These are phyloP conservation scores for Protobothrops flavoviridis DNA, from an alignment of 2,113 vertebrate species.

Conservation along the genomic window DNA sequence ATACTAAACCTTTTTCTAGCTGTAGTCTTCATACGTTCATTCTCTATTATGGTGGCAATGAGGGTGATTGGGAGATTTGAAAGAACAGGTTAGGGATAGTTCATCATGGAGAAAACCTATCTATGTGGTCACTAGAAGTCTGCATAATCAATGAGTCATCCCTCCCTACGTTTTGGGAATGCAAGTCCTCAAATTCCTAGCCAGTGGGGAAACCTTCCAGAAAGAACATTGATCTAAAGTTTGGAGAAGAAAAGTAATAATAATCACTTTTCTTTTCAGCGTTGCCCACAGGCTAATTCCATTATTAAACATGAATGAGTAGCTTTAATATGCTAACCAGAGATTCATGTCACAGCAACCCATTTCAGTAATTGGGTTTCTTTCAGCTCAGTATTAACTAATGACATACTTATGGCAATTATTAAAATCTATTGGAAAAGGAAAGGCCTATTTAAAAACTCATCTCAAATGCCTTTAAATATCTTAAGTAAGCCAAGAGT, in stretches of 20 bases:
- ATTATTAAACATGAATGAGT: slow-evolving; percentile 62
- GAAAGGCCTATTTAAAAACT: slow-evolving; percentile 46
- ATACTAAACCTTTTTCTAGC: neutral
- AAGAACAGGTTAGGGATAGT: neutral
- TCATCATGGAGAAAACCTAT: neutral
- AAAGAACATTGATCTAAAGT: slow-evolving; percentile 42
- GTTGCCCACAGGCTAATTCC: slow-evolving; percentile 51
- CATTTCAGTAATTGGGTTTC: slow-evolving; percentile 67
- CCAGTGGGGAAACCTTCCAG: neutral
- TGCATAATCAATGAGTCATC: neutral
- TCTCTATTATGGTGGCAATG: neutral
- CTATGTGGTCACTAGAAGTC: neutral
- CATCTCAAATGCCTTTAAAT: slow-evolving; percentile 26
- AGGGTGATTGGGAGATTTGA: neutral
- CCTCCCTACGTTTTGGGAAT: neutral
- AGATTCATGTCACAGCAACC: slow-evolving; percentile 66
- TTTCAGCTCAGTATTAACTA: slow-evolving; percentile 64
- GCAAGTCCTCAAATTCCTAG: neutral
- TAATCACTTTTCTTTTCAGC: slow-evolving; percentile 58
- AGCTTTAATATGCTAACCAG: slow-evolving; percentile 62
- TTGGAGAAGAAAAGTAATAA: slow-evolving; percentile 44
- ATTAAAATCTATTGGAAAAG: slow-evolving; percentile 58
- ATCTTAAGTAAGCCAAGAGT: neutral
- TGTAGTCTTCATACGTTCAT: neutral
- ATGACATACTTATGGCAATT: slow-evolving; percentile 63